These are phyloP conservation scores for Scomberomorus guttatus DNA, from an alignment of 2,797 vertebrate genomes.

Conservation along the genomic window DNA sequence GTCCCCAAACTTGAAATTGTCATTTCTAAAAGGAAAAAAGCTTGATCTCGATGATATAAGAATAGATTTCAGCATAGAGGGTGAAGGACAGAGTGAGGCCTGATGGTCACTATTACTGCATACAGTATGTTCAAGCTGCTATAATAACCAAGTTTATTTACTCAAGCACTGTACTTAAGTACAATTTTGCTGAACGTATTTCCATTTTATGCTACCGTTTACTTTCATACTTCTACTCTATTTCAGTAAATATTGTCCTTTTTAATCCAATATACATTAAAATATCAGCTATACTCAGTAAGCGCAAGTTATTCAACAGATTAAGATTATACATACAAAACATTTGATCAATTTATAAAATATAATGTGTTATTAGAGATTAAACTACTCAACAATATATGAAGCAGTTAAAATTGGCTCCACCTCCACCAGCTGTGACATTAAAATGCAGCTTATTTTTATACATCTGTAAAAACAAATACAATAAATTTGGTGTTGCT, in stretches of 20 bases:
- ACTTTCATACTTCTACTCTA: not conserved
- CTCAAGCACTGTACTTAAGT: too few species aligned
- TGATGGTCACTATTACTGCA: constrained; percentile 31
- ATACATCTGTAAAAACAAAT: not conserved
- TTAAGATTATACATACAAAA: not conserved
- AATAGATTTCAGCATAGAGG: constrained; percentile 49
- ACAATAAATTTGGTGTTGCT: not conserved
- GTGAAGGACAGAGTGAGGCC: constrained; percentile 63
- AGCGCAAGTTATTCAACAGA: not conserved
- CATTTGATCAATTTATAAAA: too few species aligned
- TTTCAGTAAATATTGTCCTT: not conserved
- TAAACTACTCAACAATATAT: not conserved
- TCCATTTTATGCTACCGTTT: too few species aligned
- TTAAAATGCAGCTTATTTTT: not conserved
- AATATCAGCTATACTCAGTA: not conserved
- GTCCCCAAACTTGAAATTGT: constrained; percentile 69
- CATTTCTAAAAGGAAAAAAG: constrained; percentile 59
- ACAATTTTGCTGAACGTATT: too few species aligned
- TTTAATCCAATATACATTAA: not conserved
- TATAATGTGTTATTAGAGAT: too few species aligned
- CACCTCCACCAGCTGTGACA: not conserved
- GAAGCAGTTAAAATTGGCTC: not conserved
- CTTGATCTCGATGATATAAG: constrained; percentile 52
- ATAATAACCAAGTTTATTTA: not conserved
- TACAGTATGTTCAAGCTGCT: constrained; percentile 29